Evolutionary conservation across 2,797 vertebrate genomes (phyloP), one percentile per base, ranked within the genome.

Genomic region (Kryptopterus vitreolus): DNA sequence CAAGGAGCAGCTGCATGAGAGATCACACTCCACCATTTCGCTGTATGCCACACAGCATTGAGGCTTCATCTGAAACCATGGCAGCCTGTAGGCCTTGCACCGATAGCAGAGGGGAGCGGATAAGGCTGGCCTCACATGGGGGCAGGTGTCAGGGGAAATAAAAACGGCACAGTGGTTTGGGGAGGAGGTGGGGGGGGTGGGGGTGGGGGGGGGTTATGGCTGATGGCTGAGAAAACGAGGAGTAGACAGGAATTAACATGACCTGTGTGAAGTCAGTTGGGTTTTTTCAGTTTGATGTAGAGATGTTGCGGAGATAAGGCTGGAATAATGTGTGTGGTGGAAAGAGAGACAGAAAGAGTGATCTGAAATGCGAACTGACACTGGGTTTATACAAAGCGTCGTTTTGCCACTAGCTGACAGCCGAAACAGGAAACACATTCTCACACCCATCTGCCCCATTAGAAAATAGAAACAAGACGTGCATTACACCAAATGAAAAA

Each of bases 1-100:
- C 90, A 83, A 86, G 86, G 89, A 92, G 92, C 92, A 94, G 93
- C 92, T 93, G 92, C 92, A 92, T 89, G 81, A 82, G 59, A 82
- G 77, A 79, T 90, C 89, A 87, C 88, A 29, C 88, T 89, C 90
- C 84, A 86, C 83, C 84, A 89, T 74, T 66, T 65, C 77, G n/a
- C 71, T 76, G 55, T 89, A 87, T 77, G 57, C 66, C 61, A 83
- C 55, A 63, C 70, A 69, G 87, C 88, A 84, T 88, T 87, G 87
- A 85, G 88, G 88, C 91, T 91, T 86, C 88, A 77, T 88, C 88
- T 85, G 88, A 88, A 66, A 87, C 89, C 90, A 88, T 87, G 87
- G 87, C 88, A 72, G 85, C 88, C 89, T 88, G 88, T 88, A 90
- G 91, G 89, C 90, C 73, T 87, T 46, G n/a, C 46, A 78, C 65